Percentiles rank a stretch among this genome's conserved stretches.
Evolutionary conservation across 2,113 vertebrate species (phyloP).

Genomic region (Malurus cyaneus): DNA sequence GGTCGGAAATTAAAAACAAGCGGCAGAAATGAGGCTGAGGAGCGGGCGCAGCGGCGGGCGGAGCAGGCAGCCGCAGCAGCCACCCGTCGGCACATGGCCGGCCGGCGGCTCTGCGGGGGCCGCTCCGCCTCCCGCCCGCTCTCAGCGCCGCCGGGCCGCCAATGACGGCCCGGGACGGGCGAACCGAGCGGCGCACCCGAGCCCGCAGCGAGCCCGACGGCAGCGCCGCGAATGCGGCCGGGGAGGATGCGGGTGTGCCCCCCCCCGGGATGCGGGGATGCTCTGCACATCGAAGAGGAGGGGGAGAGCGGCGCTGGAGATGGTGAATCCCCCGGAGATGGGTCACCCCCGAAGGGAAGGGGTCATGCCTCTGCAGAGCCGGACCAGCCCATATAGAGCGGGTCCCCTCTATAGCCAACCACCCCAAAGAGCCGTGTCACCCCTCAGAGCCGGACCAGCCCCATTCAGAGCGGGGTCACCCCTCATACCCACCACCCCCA

Average conservation of each 20-base stretch:
- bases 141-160: too few relatives aligned
- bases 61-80: constrained; percentile 3
- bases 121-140: not conserved
- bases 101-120: too few relatives aligned
- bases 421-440: too few relatives aligned
- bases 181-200: not conserved
- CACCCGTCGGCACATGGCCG: not conserved
- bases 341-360: rapidly evolving
- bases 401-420: too few relatives aligned
- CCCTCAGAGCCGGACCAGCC: rapidly evolving
- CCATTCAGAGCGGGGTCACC: rapidly evolving
- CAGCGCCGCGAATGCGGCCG: not conserved
- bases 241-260: too few relatives aligned
- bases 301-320: not conserved
- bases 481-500: too few relatives aligned
- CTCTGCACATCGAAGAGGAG: not conserved
- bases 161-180: not conserved
- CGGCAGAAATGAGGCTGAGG: not conserved
- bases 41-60: not conserved
- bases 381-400: rapidly evolving
- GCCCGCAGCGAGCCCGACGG: not conserved
- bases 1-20: not conserved
- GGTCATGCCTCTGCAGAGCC: rapidly evolving
- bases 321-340: not conserved
- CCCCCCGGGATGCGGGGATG: not conserved